These are phyloP conservation scores for Etheostoma spectabile DNA, from an alignment of 2,113 vertebrate genomes.

Conservation along the genomic window DNA sequence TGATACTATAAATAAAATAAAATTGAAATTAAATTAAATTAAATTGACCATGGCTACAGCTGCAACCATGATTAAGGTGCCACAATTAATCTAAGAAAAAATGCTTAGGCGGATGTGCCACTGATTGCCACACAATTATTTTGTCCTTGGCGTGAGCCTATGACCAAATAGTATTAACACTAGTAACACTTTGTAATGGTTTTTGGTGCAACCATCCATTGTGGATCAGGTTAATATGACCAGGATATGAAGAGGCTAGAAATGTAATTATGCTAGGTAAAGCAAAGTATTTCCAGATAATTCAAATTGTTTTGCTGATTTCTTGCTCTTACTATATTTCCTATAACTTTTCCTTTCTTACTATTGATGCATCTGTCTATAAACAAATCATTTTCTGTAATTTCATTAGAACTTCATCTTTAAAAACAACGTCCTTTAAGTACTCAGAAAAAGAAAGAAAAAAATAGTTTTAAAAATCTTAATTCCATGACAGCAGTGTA, in stretches of 20 bases:
- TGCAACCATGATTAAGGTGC: too few relatives aligned
- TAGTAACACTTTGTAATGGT: background rate
- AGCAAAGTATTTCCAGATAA: background rate
- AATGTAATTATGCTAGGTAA: background rate
- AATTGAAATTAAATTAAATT: too few relatives aligned
- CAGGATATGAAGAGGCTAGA: background rate
- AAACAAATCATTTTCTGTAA: background rate
- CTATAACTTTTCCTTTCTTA: background rate
- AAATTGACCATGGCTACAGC: too few relatives aligned
- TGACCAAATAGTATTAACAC: background rate
- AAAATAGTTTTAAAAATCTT: background rate
- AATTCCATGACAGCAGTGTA: background rate
- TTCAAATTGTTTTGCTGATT: background rate
- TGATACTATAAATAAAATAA: too few relatives aligned
- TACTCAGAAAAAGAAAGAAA: background rate
- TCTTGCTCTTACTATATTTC: background rate
- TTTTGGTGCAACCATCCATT: background rate
- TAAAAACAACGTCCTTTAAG: background rate
- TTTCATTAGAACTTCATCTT: background rate
- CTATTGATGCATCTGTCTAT: background rate
- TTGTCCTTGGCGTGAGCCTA: background rate
- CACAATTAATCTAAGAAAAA: too few relatives aligned
- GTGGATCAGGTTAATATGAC: background rate
- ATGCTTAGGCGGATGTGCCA: too few relatives aligned
- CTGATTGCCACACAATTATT: too few relatives aligned